Conservation (phyloP, 2,797 vertebrate genomes). For the Rhabdomys pumilio region DNA sequence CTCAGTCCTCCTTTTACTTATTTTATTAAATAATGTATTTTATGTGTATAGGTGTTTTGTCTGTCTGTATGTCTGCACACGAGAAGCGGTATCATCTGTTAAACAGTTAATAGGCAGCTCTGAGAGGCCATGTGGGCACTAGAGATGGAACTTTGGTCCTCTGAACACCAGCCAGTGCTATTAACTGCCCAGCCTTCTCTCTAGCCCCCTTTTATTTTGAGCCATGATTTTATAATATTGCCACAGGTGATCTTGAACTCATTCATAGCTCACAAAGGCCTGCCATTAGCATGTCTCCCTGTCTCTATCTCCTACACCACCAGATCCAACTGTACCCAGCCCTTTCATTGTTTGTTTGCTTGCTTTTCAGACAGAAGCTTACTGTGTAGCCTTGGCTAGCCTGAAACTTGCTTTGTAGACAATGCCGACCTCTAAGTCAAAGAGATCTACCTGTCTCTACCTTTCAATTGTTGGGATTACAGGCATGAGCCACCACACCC, state of each 20-base stretch:
- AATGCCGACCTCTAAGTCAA: no score
- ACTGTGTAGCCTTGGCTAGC: no score
- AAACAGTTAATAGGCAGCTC: neutral
- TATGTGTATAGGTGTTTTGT: neutral
- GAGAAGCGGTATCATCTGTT: neutral
- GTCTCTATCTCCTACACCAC: neutral
- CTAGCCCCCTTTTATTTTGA: neutral
- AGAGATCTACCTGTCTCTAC: no score
- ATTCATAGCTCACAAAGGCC: neutral
- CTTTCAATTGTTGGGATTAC: no score
- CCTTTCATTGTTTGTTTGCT: neutral
- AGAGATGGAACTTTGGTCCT: neutral
- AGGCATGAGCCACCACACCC: neutral
- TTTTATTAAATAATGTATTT: neutral
- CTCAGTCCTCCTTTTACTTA: neutral
- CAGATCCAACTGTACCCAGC: neutral
- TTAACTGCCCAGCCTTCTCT: neutral
- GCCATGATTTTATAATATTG: neutral
- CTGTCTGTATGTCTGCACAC: neutral
- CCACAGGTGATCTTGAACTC: neutral
- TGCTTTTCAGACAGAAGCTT: neutral
- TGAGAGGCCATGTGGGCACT: neutral
- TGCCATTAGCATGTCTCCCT: neutral
- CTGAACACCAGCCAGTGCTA: neutral
- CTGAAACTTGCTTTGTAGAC: no score